Percentiles rank a stretch among this genome's conserved stretches.
phyloP scores from a whole-genome alignment of 2,888 invertebrate species.

The Epinotia ramella region DNA sequence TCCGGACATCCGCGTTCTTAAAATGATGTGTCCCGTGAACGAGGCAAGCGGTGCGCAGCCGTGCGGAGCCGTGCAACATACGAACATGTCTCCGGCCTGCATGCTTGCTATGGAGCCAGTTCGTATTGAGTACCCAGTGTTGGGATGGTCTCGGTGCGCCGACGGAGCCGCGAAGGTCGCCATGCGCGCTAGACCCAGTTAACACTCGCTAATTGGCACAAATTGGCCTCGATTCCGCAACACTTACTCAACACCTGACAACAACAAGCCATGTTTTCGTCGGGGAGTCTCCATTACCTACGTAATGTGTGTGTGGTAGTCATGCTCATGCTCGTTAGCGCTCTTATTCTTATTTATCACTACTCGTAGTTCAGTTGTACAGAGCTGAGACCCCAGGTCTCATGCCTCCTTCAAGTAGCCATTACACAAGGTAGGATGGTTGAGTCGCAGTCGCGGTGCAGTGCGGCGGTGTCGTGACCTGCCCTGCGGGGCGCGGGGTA shows the following conservation, averaged over 20 bases:
- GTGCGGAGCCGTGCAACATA: background rate
- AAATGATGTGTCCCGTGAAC: background rate
- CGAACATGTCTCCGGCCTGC: background rate
- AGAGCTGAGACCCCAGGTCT: background rate
- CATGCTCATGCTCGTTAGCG: background rate
- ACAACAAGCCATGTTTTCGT: constrained; percentile 37
- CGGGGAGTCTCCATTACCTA: constrained; percentile 25
- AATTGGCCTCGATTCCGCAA: constrained; percentile 49
- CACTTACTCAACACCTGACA: constrained; percentile 43
- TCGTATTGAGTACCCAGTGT: background rate
- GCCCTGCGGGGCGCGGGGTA: constrained; percentile 30
- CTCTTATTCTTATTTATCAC: background rate
- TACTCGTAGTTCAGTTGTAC: background rate
- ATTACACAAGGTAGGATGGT: background rate
- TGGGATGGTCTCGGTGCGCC: background rate
- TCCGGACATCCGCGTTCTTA: constrained; percentile 40
- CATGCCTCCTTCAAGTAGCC: background rate
- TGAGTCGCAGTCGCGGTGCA: constrained; percentile 11
- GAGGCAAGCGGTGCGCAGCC: background rate
- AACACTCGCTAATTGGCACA: constrained; percentile 46
- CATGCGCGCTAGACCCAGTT: constrained; percentile 45
- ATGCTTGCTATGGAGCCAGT: background rate
- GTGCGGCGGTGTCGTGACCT: constrained; percentile 36
- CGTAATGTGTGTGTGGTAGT: constrained; percentile 26
- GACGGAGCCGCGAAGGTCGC: constrained; percentile 23